A percentile compares a stretch with the other conserved stretches of the same genome.
Conservation (phyloP, 2,113 vertebrate species). For the Baryphthengus martii region DNA sequence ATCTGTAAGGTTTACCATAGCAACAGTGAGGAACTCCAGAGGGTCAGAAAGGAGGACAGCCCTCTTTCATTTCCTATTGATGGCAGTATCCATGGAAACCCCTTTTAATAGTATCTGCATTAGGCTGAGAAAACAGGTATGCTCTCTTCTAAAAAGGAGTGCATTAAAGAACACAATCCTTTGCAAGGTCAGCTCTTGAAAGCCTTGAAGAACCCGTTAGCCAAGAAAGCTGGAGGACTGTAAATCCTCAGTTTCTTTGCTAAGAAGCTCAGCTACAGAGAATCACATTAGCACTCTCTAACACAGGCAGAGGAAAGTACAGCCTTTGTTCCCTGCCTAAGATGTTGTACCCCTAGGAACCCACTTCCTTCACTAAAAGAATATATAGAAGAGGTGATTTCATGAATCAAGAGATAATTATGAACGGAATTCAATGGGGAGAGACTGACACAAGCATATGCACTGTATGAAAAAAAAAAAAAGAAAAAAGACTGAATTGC, state of each 20-base stretch:
- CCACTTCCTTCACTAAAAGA: conserved; percentile 33
- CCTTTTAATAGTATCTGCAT: conserved; percentile 64
- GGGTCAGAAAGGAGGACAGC: conserved; percentile 70
- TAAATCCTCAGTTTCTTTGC: conserved; percentile 64
- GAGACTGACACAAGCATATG: background rate
- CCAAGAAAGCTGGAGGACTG: conserved; percentile 46
- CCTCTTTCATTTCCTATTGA: conserved; percentile 58
- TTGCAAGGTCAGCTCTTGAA: conserved; percentile 69
- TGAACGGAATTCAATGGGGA: conserved; percentile 28
- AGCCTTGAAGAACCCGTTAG: conserved; percentile 54
- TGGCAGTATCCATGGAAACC: conserved; percentile 74
- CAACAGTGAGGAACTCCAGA: conserved; percentile 63
- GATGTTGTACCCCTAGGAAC: conserved; percentile 38
- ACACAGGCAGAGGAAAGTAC: conserved; percentile 8
- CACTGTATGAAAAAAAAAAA: background rate
- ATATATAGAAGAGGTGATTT: conserved; percentile 29
- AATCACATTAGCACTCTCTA: conserved; percentile 48
- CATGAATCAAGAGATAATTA: conserved; percentile 58
- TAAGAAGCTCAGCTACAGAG: conserved; percentile 59
- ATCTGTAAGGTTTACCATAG: conserved; percentile 49
- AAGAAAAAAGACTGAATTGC: background rate
- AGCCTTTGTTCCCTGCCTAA: conserved; percentile 58
- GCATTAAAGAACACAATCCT: conserved; percentile 63
- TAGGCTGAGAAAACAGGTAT: conserved; percentile 69
- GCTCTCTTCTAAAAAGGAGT: conserved; percentile 61